Percentiles rank a stretch among this genome's conserved stretches.
phyloP scores from a whole-genome alignment of 2,113 vertebrate species.

The Chrysemys picta region DNA sequence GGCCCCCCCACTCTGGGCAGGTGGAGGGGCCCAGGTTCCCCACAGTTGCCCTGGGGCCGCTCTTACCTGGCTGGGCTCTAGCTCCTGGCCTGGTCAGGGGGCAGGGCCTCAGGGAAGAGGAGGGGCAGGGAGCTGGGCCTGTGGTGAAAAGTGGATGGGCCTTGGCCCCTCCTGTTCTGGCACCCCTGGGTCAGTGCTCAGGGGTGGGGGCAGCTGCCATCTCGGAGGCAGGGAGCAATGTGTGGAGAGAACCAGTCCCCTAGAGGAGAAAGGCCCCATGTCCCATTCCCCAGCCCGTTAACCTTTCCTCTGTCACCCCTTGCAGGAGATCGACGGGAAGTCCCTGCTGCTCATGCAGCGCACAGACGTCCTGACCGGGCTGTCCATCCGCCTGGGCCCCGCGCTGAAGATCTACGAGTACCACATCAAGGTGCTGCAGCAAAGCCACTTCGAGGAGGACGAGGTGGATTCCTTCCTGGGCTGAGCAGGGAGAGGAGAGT shows the following conservation, averaged over 20 bases:
- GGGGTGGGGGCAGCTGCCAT: too few species aligned
- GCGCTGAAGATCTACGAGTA: constrained; percentile 92
- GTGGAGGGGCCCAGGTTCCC: too few species aligned
- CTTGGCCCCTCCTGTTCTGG: not conserved
- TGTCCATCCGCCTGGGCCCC: constrained; percentile 89
- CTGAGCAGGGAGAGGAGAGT: constrained; percentile 33
- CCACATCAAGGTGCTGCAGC: constrained; percentile 89
- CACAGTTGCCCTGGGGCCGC: too few species aligned
- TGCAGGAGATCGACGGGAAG: constrained; percentile 91
- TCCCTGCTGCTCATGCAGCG: constrained; percentile 92
- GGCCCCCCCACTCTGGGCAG: too few species aligned
- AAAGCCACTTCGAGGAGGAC: constrained; percentile 89
- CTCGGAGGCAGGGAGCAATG: not conserved
- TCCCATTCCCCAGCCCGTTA: not conserved
- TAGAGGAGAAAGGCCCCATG: not conserved
- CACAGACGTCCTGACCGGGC: constrained; percentile 88
- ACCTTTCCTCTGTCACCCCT: not conserved
- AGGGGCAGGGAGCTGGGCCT: too few species aligned
- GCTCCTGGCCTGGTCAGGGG: too few species aligned
- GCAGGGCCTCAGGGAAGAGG: too few species aligned
- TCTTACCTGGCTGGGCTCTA: too few species aligned
- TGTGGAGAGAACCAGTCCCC: not conserved
- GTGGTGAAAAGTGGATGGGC: too few species aligned
- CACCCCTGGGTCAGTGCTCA: not conserved
- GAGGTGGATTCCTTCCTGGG: constrained; percentile 72